These are phyloP conservation scores for Pelosia muscerda DNA, from an alignment of 2,888 invertebrate species.

Conservation along the genomic window DNA sequence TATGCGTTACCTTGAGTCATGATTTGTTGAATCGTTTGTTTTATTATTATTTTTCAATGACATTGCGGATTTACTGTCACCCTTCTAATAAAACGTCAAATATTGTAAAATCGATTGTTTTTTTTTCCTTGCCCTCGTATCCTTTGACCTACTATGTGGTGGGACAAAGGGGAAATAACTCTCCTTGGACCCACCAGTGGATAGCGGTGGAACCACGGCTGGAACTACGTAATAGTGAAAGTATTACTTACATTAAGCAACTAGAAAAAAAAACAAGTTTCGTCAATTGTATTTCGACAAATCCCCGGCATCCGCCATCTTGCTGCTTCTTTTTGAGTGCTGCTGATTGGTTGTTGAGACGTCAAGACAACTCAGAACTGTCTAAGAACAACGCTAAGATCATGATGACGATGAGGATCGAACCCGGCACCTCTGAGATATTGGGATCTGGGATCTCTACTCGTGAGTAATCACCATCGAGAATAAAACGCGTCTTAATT, in stretches of 20 bases:
- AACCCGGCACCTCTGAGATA: background rate
- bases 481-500: background rate
- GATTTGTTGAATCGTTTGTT: slow-evolving; percentile 86
- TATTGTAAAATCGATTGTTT: slow-evolving; percentile 80
- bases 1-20: slow-evolving; percentile 85
- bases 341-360: no score
- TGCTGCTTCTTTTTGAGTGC: no score
- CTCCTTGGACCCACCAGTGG: no score
- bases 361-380: no score
- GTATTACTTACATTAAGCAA: no score
- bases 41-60: slow-evolving; percentile 84
- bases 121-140: slow-evolving; percentile 55
- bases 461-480: background rate
- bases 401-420: background rate
- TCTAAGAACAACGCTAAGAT: no score
- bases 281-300: no score
- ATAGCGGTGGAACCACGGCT: no score
- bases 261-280: no score
- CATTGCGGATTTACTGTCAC: slow-evolving; percentile 84
- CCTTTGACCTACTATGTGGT: background rate
- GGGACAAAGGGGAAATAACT: background rate
- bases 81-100: slow-evolving; percentile 86
- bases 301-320: no score
- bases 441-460: no score
- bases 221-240: no score